Evolutionary conservation across 2,888 invertebrate genomes (phyloP), one percentile per base, ranked within the genome.

Genomic region (Bombylius major): DNA sequence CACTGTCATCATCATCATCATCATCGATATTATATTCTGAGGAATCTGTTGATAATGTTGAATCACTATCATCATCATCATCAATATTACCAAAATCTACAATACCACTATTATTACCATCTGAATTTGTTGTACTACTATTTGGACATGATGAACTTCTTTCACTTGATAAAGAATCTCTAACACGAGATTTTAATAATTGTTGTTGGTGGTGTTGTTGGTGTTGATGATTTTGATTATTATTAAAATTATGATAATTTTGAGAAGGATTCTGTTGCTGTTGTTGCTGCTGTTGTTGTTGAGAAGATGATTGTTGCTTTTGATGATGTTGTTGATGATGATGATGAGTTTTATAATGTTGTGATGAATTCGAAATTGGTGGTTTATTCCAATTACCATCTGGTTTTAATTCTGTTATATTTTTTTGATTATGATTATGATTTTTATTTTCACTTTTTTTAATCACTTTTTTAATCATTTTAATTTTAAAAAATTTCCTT

Each of bases 301-400:
- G 53, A 7, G 34, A 36, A 11, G 8, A 11, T 4, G 8, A 4
- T 42, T 42, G 39, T 11, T 42, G 39, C 1, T 42, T 8, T 11
- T 31, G 48, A 44, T 32, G 53, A 53, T 1, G 13, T 13, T 23
- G 53, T 34, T 36, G 39, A 39, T 39, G 39, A 9, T 36, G 36
- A 6, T 36, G 36, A 36, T 36, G 5, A 36, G 8, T 36, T 8
- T 8, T 5, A 5, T 36, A 8, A 36, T 36, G 8, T 11, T 4
- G 5, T 42, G 6, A 11, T 11, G 5, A 42, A 11, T 8, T 4
- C 11, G 56, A 56, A 42, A 59, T 59, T n/a, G 61, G 61, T 14
- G 61, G 61, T 44, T 61, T 61, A 13, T 54, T 54, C 45, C 57
- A 49, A 54, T 56, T 61, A 36, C 61, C 61, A 55, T 61, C 61